These are phyloP conservation scores for Enteromius afrohamiltoni DNA, from an alignment of 2,797 vertebrate genomes.

Conservation along the genomic window DNA sequence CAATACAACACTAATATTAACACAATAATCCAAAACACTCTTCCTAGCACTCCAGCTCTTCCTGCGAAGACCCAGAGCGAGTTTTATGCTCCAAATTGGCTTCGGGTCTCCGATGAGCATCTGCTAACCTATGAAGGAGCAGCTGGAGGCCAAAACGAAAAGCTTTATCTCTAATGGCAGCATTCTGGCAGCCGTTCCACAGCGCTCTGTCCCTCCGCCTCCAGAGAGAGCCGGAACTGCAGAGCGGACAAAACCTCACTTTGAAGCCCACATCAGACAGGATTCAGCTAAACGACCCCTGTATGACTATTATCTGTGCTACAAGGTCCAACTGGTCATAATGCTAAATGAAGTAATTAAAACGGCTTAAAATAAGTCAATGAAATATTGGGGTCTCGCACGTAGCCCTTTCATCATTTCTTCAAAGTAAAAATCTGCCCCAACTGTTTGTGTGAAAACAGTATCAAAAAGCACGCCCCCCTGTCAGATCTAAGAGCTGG, in stretches of 20 bases:
- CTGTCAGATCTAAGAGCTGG: conserved; percentile 24
- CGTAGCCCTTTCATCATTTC: not conserved
- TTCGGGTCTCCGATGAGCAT: conserved; percentile 35
- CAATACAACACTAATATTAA: conserved; percentile 15
- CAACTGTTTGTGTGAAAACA: conserved; percentile 22
- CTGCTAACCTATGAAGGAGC: conserved; percentile 47
- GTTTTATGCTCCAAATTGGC: conserved; percentile 38
- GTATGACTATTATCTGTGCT: conserved; percentile 22
- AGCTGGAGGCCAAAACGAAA: conserved; percentile 42
- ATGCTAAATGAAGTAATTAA: not conserved
- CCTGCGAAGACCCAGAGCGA: not conserved
- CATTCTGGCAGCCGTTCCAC: conserved; percentile 30
- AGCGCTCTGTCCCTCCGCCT: conserved; percentile 15
- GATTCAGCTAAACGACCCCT: not conserved
- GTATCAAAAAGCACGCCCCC: not conserved
- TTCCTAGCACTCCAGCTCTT: conserved; percentile 5
- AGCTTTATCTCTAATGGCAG: conserved; percentile 51
- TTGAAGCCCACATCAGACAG: conserved; percentile 46
- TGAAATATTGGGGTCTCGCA: not conserved
- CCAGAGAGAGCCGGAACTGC: conserved; percentile 27
- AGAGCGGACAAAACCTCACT: not conserved
- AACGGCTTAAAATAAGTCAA: not conserved
- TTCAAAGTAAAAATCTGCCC: conserved; percentile 34
- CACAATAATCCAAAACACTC: conserved; percentile 16
- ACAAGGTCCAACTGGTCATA: not conserved